A percentile compares a stretch with the other conserved stretches of the same genome.
Conservation (phyloP, 2,113 vertebrate genomes). For the Cyprinodon variegatus region DNA sequence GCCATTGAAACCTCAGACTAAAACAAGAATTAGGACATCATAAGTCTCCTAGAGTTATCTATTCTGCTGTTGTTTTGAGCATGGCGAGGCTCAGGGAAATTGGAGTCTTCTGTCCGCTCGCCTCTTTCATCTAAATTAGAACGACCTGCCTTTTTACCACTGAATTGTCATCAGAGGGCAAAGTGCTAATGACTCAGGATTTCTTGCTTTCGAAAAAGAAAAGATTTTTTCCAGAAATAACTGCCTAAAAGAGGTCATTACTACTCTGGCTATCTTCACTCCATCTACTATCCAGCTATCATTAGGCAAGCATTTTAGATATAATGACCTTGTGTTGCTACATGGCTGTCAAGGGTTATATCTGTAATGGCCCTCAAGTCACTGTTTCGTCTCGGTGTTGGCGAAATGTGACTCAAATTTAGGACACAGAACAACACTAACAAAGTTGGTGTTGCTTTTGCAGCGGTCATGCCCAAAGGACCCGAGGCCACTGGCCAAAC, state of each 20-base stretch:
- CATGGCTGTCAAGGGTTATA: slow-evolving; percentile 74
- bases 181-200: slow-evolving; percentile 53
- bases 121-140: slow-evolving; percentile 57
- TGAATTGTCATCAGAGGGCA: slow-evolving; percentile 45
- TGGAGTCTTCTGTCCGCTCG: slow-evolving; percentile 26
- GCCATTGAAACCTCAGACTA: slow-evolving; percentile 1
- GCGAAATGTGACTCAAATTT: slow-evolving; percentile 49
- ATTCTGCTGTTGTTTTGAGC: slow-evolving; percentile 22
- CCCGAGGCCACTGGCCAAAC: slow-evolving; percentile 54
- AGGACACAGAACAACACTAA: slow-evolving; percentile 24
- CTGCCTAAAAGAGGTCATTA: slow-evolving; percentile 62
- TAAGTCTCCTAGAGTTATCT: slow-evolving; percentile 7
- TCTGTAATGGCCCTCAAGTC: slow-evolving; percentile 80
- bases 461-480: slow-evolving; percentile 48
- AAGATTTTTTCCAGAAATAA: slow-evolving; percentile 39
- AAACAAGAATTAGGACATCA: not conserved
- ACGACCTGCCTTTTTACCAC: slow-evolving; percentile 41
- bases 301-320: slow-evolving; percentile 61
- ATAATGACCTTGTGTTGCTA: slow-evolving; percentile 77
- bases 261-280: slow-evolving; percentile 17
- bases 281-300: slow-evolving; percentile 55
- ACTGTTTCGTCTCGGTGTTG: slow-evolving; percentile 51
- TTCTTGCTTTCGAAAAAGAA: slow-evolving; percentile 12
- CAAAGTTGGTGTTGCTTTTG: slow-evolving; percentile 48
- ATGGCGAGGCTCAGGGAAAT: not conserved